Base-by-base conservation (phyloP, 2,113 vertebrate genomes). In the Beaufortia kweichowensis region DNA sequence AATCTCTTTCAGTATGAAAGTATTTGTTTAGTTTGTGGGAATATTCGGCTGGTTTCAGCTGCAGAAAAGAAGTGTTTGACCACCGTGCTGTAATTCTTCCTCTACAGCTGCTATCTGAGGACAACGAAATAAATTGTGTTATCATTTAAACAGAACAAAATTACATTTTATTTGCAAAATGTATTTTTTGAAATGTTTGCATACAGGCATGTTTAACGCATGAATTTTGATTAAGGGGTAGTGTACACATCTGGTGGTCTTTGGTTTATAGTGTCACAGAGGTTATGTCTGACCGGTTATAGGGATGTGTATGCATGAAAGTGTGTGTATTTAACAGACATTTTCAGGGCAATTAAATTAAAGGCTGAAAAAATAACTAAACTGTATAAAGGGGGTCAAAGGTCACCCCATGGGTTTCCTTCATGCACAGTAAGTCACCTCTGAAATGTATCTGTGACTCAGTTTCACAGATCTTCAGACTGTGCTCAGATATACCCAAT, bases 21-120 rank as follows among this genome's bases (percentile, higher is more conserved):
- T 31, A 31, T 60, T 76, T 77, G 71, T 77, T 77, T 77, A 21
- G 77, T 53, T 23, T 61, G 53, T 60, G 59, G 4, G 43, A 55
- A 76, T 61, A 80, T 70, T 55, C 55, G 50, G 31, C 35, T 57
- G 67, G 67, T 35, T 70, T 56, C 67, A 57, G 28, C 26, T 31
- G 28, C 50, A 53, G 46, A 50, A n/a, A n/a, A n/a, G 46, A 12
- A 53, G 28, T 11, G 28, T 17, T 33, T 70, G 67, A 56, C 67
- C 46, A 15, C 50, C 6, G 3, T 39, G 31, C 12, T 1, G 11
- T 53, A 68, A 68, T 28, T 2, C 35, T 56, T 70, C 50, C 28
- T 31, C n/a, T 2, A 53, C 19, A 68, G 46, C 46, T 31, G 46
- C 50, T 14, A 10, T 50, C 46, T 33, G 29, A 31, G 66, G 3